Evolutionary conservation across 2,797 vertebrate genomes (phyloP), one percentile per base, ranked within the genome.

Genomic region (Gobio occitaniae): DNA sequence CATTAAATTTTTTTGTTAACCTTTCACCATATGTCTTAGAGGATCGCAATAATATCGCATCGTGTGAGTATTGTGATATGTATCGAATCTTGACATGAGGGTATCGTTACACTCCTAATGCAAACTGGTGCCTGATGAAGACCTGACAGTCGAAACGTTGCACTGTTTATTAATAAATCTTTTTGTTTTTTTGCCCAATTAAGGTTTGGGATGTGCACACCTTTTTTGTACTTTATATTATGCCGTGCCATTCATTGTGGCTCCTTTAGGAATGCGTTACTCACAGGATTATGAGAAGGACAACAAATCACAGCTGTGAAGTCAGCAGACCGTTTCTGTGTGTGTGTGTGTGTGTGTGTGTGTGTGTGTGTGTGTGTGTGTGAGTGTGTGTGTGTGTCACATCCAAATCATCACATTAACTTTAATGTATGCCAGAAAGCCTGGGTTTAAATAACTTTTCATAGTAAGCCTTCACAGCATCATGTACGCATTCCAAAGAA

Each of bases 241-340:
- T 61, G 36, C 48, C 47, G 32, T 56, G 48, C 0, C 10, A 13
- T 47, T 71, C 15, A 76, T 48, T 80, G 63, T 17, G 69, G 25
- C 25, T 17, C 19, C 8, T 59, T 54, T 52, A 68, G 7, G 52
- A 77, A 69, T 54, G 32, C 50, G 68, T 84, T n/a, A 74, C 68
- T 85, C 50, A 65, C 8, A 25, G 29, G 50, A 54, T 80, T 36
- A 65, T 54, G 74, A 47, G 25, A 65, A 61, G 70, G 81, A 70
- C 48, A 25, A 54, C 72, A 75, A 70, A 13, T 87, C 38, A 77
- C 74, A 79, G 70, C 32, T 83, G 47, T 6, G 6, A 77, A 70
- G n/a, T 81, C 71, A 82, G 75, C 48, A 44, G 65, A 56, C 77
- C 48, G 17, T 85, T 88, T 75, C 15, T 65, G 11, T 61, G 52